Evolutionary conservation across 2,113 vertebrate species (phyloP).

Genomic region (Calypte anna): DNA sequence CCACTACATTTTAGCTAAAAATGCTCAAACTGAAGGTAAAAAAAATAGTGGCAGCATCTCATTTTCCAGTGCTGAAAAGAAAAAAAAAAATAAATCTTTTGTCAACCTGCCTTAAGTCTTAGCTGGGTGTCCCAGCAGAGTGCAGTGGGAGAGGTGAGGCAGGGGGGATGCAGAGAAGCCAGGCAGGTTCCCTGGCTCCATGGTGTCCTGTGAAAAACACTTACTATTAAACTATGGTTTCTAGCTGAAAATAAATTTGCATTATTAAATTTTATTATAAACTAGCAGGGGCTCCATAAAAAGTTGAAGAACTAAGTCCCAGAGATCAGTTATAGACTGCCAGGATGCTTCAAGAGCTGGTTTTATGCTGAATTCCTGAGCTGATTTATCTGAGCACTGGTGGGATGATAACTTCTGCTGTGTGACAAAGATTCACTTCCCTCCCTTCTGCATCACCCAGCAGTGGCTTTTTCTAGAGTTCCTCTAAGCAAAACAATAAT

Average conservation of each 20-base stretch:
- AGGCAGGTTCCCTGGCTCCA: neutral
- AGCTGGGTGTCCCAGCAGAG: neutral
- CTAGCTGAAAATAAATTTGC: neutral
- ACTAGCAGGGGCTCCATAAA: neutral
- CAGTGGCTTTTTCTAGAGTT: neutral
- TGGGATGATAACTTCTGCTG: neutral
- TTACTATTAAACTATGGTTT: neutral
- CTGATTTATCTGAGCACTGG: neutral
- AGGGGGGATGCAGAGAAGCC: neutral
- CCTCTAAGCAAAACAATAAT: neutral
- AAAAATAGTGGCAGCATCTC: neutral
- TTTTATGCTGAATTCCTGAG: neutral
- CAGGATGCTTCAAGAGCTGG: neutral
- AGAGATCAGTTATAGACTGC: neutral
- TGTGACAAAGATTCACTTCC: neutral
- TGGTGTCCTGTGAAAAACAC: neutral
- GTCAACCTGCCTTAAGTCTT: neutral
- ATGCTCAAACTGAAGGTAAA: conserved; percentile 4
- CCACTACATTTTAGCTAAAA: conserved; percentile 2
- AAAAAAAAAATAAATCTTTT: neutral
- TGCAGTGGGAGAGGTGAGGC: neutral
- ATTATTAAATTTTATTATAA: neutral
- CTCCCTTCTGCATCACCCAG: neutral
- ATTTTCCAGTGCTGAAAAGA: neutral
- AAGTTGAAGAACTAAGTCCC: neutral